Conservation (phyloP, 2,888 invertebrate species). For the Sialis lutaria region DNA sequence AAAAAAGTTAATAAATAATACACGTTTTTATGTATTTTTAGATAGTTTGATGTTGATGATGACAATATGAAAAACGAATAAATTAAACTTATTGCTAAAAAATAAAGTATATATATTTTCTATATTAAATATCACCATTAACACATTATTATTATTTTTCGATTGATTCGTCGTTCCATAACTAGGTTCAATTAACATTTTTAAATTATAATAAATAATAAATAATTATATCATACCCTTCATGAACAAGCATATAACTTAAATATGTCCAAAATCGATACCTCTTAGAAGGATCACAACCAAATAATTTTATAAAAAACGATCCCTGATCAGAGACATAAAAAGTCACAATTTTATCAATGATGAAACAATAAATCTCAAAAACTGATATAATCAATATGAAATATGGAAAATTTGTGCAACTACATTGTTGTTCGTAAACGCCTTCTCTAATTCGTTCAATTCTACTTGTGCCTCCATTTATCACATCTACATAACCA, state of each 20-base stretch:
- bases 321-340: slow-evolving; percentile 50
- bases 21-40: no score
- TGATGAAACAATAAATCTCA: slow-evolving; percentile 53
- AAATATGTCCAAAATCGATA: slow-evolving; percentile 84
- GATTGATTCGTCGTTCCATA: no score
- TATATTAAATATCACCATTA: no score
- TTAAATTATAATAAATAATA: neutral
- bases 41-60: no score
- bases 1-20: no score
- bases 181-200: neutral
- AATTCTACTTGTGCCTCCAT: slow-evolving; percentile 14
- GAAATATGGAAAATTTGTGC: slow-evolving; percentile 81
- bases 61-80: no score
- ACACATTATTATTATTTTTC: no score
- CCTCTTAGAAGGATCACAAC: slow-evolving; percentile 70
- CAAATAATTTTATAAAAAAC: slow-evolving; percentile 59
- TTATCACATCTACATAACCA: slow-evolving; percentile 28
- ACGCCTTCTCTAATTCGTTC: slow-evolving; percentile 39
- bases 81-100: no score
- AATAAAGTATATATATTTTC: no score
- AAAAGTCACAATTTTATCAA: slow-evolving; percentile 13
- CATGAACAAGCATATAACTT: slow-evolving; percentile 92
- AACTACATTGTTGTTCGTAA: slow-evolving; percentile 83
- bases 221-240: slow-evolving; percentile 44
- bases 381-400: slow-evolving; percentile 79